phyloP scores from a whole-genome alignment of 2,888 invertebrate species.

The Thereva nobilitata region DNA sequence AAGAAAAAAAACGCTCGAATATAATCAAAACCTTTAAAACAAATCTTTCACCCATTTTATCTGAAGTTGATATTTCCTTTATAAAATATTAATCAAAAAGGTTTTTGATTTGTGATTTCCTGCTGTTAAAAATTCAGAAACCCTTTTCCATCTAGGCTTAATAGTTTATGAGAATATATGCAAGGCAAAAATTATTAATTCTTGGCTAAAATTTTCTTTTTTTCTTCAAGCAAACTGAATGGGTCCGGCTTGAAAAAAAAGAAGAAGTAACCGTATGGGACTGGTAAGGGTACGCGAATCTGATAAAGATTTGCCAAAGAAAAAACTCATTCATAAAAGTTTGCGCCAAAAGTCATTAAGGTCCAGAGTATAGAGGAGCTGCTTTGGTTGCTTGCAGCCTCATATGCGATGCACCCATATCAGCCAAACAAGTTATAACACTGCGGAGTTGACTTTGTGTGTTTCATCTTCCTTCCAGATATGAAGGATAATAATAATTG shows the following conservation, averaged over 20 bases:
- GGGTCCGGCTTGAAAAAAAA: neutral
- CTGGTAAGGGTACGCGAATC: constrained; percentile 13
- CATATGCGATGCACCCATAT: constrained; percentile 8
- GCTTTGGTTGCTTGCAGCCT: constrained; percentile 16
- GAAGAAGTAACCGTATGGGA: constrained; percentile 2
- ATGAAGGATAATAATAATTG: constrained; percentile 32
- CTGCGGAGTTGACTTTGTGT: constrained; percentile 14
- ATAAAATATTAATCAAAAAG: constrained; percentile 55
- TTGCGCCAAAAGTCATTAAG: constrained; percentile 35
- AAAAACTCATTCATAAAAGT: constrained; percentile 32
- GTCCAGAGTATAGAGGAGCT: constrained; percentile 23
- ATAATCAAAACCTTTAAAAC: no score
- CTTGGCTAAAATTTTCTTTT: constrained; percentile 24
- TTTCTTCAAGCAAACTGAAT: neutral
- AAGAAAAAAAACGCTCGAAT: no score
- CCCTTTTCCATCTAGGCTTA: constrained; percentile 13
- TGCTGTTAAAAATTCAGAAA: constrained; percentile 46
- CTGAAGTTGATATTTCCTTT: constrained; percentile 32
- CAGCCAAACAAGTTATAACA: constrained; percentile 7
- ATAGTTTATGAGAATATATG: constrained; percentile 25
- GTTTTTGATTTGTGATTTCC: constrained; percentile 55
- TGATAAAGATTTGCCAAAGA: constrained; percentile 27
- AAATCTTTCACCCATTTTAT: constrained; percentile 3
- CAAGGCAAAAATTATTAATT: constrained; percentile 24
- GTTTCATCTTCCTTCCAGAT: constrained; percentile 20